Conservation (phyloP, 2,888 invertebrate species). For the Epinotia bilunana region DNA sequence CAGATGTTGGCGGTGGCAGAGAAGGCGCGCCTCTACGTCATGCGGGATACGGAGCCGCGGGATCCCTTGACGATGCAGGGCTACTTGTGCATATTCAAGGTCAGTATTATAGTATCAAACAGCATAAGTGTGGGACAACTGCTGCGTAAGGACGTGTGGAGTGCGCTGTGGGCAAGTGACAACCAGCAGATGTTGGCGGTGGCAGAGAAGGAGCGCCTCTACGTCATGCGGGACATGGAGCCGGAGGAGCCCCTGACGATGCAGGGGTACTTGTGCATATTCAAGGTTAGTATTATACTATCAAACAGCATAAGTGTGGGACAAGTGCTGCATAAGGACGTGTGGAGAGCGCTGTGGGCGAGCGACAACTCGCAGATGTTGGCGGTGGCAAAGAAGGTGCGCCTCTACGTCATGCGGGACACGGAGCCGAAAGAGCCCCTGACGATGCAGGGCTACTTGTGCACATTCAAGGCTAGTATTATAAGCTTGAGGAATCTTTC, state of each 20-base stretch:
- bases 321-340: constrained; percentile 58
- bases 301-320: constrained; percentile 73
- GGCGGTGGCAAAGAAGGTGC: constrained; percentile 98
- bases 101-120: constrained; percentile 58
- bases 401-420: constrained; percentile 96
- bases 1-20: constrained; percentile 97
- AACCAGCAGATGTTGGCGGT: constrained; percentile 96
- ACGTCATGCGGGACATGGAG: constrained; percentile 94
- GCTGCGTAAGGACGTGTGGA: constrained; percentile 94
- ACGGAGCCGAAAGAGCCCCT: constrained; percentile 97
- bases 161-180: constrained; percentile 97
- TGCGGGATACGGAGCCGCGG: constrained; percentile 95
- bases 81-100: constrained; percentile 95
- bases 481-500: too few species aligned
- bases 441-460: constrained; percentile 96
- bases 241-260: constrained; percentile 97
- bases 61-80: constrained; percentile 97
- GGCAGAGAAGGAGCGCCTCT: constrained; percentile 98
- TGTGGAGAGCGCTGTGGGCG: constrained; percentile 61
- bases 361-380: constrained; percentile 78
- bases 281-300: constrained; percentile 82
- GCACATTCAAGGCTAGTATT: constrained; percentile 90
- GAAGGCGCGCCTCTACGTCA: constrained; percentile 97
- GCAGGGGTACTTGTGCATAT: constrained; percentile 97
- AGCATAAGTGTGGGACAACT: constrained; percentile 74